A percentile compares a stretch with the other conserved stretches of the same genome.
phyloP scores from a whole-genome alignment of 2,113 vertebrate genomes.

The Gyps fulvus region DNA sequence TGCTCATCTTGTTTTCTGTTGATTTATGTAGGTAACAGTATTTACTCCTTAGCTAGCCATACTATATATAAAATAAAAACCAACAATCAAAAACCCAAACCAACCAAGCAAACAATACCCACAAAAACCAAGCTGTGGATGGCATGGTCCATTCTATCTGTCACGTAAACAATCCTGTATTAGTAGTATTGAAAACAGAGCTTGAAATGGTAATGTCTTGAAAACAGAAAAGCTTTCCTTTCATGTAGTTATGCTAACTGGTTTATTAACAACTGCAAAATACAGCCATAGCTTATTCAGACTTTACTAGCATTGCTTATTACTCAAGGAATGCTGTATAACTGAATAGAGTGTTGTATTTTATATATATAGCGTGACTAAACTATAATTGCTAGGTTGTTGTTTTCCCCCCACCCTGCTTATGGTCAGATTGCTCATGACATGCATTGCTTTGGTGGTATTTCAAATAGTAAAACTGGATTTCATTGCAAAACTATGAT shows the following conservation, averaged over 20 bases:
- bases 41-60: neutral
- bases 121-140: neutral
- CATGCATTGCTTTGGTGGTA: neutral
- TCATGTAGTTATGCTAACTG: neutral
- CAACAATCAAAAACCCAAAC: neutral
- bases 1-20: neutral
- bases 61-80: neutral
- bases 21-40: neutral
- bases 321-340: neutral
- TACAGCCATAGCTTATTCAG: neutral
- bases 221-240: constrained; percentile 36
- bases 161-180: neutral
- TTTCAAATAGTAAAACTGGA: neutral
- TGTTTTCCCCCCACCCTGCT: neutral
- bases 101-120: neutral
- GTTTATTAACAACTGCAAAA: constrained; percentile 36
- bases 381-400: neutral
- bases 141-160: neutral
- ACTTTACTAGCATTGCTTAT: constrained; percentile 1
- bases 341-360: neutral
- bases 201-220: constrained; percentile 15
- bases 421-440: neutral
- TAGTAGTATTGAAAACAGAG: neutral
- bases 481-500: neutral
- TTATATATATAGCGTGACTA: neutral